Evolutionary conservation across 92 coral and sea anemone genomes (phyloP).

Genomic region (Epizoanthus stellaris): DNA sequence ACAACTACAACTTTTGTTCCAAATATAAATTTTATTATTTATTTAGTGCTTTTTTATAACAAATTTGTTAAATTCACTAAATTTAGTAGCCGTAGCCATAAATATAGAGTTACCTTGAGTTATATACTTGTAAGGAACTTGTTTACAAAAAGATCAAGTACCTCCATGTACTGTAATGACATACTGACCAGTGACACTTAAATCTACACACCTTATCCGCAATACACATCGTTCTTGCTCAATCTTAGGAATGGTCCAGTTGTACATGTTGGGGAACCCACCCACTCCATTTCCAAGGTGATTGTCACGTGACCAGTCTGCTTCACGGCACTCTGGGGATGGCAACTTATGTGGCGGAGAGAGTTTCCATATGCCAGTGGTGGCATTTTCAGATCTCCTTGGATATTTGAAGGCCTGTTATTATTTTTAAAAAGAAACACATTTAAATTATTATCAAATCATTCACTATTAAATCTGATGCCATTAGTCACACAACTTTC

Average conservation of each 20-base stretch:
- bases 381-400: conserved; percentile 36
- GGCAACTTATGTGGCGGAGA: conserved; percentile 57
- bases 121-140: too few relatives aligned
- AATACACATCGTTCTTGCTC: conserved; percentile 69
- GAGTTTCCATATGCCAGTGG: conserved; percentile 41
- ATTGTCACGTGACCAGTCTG: conserved; percentile 85
- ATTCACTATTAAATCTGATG: too few relatives aligned
- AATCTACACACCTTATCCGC: conserved; percentile 69
- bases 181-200: neutral
- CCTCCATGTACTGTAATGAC: too few relatives aligned
- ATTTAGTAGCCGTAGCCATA: too few relatives aligned
- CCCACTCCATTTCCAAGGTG: conserved; percentile 91
- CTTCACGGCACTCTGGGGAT: conserved; percentile 72
- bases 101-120: too few relatives aligned
- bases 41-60: too few relatives aligned
- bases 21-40: too few relatives aligned
- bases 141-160: too few relatives aligned
- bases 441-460: neutral
- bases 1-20: too few relatives aligned
- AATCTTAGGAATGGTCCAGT: conserved; percentile 83
- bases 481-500: too few relatives aligned
- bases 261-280: conserved; percentile 76
- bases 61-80: too few relatives aligned
- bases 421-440: neutral
- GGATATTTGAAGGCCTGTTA: conserved; percentile 5